Conservation (phyloP, 2,113 vertebrate genomes). For the Malurus cyaneus region DNA sequence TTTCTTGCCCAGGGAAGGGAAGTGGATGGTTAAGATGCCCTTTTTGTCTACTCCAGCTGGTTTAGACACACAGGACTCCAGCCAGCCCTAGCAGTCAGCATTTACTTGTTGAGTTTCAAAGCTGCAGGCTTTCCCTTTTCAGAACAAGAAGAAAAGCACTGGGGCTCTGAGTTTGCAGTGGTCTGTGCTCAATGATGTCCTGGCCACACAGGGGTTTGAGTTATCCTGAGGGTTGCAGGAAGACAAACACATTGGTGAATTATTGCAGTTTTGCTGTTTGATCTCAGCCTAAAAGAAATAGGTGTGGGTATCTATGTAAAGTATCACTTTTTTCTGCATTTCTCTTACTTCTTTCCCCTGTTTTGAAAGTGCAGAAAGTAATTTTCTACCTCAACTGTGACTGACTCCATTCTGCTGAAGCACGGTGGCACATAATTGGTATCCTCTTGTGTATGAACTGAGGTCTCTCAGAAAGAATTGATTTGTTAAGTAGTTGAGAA, state of each 20-base stretch:
- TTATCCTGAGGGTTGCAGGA: not conserved
- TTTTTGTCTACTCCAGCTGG: not conserved
- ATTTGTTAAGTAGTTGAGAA: not conserved
- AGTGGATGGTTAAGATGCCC: not conserved
- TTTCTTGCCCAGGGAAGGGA: not conserved
- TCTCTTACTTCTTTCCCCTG: not conserved
- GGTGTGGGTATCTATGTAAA: not conserved
- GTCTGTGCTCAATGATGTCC: not conserved
- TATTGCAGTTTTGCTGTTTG: not conserved
- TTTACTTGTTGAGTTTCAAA: not conserved
- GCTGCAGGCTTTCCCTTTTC: not conserved
- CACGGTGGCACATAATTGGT: not conserved
- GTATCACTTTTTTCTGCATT: constrained; percentile 12
- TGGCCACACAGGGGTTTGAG: not conserved
- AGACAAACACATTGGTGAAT: not conserved
- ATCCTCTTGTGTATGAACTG: not conserved
- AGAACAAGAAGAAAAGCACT: not conserved
- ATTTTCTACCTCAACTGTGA: constrained; percentile 33
- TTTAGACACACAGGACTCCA: not conserved
- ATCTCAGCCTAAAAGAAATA: not conserved
- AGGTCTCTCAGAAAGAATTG: not conserved
- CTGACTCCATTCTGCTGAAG: constrained; percentile 11
- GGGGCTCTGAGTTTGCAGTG: not conserved
- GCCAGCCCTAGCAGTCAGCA: not conserved
- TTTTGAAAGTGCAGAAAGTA: constrained; percentile 6